phyloP scores from a whole-genome alignment of 1,140 invertebrate species.

The Drosophila nigromelanica region DNA sequence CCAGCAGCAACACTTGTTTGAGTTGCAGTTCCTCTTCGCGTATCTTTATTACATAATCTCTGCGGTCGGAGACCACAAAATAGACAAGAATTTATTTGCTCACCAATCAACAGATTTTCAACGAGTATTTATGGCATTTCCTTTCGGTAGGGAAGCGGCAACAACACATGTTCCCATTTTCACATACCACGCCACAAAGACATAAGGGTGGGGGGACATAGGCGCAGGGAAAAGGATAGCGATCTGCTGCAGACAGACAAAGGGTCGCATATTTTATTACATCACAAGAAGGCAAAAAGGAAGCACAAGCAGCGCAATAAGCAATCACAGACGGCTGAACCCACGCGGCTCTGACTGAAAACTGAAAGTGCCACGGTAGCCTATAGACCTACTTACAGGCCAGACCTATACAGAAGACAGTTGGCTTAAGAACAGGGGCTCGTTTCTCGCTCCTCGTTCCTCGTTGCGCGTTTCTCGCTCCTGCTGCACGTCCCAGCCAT shows the following conservation, averaged over 20 bases:
- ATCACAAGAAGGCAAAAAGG: slow-evolving; percentile 55
- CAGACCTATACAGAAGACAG: slow-evolving; percentile 35
- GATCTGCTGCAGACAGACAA: slow-evolving; percentile 38
- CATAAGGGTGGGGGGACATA: slow-evolving; percentile 10
- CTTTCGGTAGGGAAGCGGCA: slow-evolving; percentile 23
- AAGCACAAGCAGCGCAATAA: slow-evolving; percentile 7
- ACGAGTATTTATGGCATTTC: slow-evolving; percentile 65
- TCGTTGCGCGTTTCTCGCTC: slow-evolving; percentile 17
- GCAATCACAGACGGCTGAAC: slow-evolving; percentile 61
- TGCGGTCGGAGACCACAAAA: slow-evolving; percentile 57
- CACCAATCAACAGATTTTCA: slow-evolving; percentile 77
- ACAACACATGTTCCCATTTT: slow-evolving; percentile 76
- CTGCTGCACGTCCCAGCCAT: slow-evolving; percentile 35
- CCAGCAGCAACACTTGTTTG: slow-evolving; percentile 45
- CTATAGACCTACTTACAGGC: slow-evolving; percentile 77
- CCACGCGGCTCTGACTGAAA: slow-evolving; percentile 55
- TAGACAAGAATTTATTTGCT: slow-evolving; percentile 66
- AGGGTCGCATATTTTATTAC: slow-evolving; percentile 74
- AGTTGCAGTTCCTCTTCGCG: slow-evolving; percentile 15
- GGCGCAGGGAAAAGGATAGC: slow-evolving; percentile 20
- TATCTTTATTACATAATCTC: slow-evolving; percentile 49
- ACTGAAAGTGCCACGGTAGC: slow-evolving; percentile 78
- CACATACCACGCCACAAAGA: slow-evolving; percentile 39
- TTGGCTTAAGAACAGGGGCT: slow-evolving; percentile 45
- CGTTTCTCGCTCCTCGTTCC: slow-evolving; percentile 37